phyloP scores from a whole-genome alignment of 1,140 invertebrate genomes.

The Drusus annulatus region DNA sequence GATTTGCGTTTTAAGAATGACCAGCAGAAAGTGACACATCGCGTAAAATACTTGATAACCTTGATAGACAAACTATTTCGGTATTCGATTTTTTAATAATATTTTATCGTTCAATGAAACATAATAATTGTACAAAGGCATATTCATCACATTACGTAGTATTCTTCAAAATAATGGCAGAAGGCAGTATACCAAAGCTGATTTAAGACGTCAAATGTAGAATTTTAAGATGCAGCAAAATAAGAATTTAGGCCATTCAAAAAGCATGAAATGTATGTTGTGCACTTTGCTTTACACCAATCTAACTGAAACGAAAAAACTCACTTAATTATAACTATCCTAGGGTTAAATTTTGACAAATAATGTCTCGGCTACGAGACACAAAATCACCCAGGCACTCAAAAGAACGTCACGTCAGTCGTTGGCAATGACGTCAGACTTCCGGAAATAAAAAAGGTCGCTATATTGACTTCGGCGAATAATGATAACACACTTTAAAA shows the following conservation, averaged over 20 bases:
- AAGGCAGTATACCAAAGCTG: slow-evolving; percentile 29
- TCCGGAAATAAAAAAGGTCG: slow-evolving; percentile 34
- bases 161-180: slow-evolving; percentile 40
- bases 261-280: neutral
- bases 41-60: slow-evolving; percentile 37
- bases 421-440: slow-evolving; percentile 52
- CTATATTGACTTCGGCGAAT: slow-evolving; percentile 19
- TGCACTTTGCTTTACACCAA: neutral
- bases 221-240: slow-evolving; percentile 9
- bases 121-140: neutral
- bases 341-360: slow-evolving; percentile 47
- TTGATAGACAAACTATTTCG: slow-evolving; percentile 31
- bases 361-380: slow-evolving; percentile 41
- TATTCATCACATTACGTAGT: slow-evolving; percentile 23
- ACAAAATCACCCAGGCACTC: slow-evolving; percentile 51
- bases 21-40: slow-evolving; percentile 39
- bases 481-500: no score
- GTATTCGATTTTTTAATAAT: neutral
- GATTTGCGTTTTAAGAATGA: slow-evolving; percentile 29
- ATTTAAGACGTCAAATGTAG: slow-evolving; percentile 44
- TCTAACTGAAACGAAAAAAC: slow-evolving; percentile 29
- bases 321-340: slow-evolving; percentile 49
- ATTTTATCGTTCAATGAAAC: neutral
- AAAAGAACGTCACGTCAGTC: slow-evolving; percentile 51
- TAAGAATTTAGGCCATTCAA: neutral